Base-by-base conservation (phyloP, 2,888 invertebrate genomes). In the Leucophenga maculata region DNA sequence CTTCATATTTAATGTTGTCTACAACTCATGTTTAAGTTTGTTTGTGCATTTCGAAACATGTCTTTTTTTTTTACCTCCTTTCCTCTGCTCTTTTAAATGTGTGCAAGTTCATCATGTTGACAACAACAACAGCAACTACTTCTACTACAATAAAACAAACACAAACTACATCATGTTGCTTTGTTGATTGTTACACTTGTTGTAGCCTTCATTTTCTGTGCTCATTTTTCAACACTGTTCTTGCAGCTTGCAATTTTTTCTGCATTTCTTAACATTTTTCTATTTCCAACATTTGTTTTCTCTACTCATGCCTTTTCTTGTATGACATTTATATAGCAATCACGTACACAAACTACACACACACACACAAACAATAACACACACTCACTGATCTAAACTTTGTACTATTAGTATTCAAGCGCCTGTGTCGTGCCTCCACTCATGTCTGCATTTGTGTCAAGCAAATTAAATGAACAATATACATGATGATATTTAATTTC, bases 101-200 rank as follows among this genome's bases (percentile, higher is more conserved):
- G 9, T 22, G 48, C 26, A 48, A 64, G 48, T 48, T 46, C 48
- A 64, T 64, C 62, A 64, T 64, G 62, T 64, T 48, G 48, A 64
- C 62, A 46, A 64, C 6, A 46, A 44, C 14, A 50, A 50, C 50
- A 18, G n/a, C 6, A 50, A n/a, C 50, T 11, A 50, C n/a, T n/a
- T n/a, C n/a, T n/a, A n/a, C n/a, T n/a, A n/a, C n/a, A n/a, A n/a
- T n/a, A n/a, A 4, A 48, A 48, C 48, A n/a, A 48, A 13, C 4
- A 48, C 48, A n/a, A 39, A 11, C 16, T 13, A 50, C 50, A 50
- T 16, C 50, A 50, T 16, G 16, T 16, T n/a, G n/a, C n/a, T n/a
- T 64, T 48, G 62, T 64, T 64, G 62, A 64, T 64, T 64, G 46
- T 48, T 64, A 46, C 48, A 64, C 22, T 64, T 64, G 46, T 64